These are phyloP conservation scores for Drosophila funebris DNA, from an alignment of 1,140 invertebrate genomes.

Conservation along the genomic window DNA sequence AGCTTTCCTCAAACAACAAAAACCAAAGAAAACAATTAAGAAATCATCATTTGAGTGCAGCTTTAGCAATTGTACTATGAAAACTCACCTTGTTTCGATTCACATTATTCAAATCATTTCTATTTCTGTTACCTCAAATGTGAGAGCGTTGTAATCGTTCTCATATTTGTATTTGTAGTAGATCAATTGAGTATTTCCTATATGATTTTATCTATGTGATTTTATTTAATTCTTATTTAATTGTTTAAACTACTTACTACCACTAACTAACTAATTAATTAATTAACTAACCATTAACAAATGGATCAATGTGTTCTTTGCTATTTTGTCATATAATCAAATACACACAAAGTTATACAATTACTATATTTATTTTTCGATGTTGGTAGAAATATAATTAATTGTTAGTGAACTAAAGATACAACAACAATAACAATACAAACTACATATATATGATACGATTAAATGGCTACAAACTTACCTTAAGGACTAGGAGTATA, in stretches of 20 bases:
- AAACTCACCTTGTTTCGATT: conserved; percentile 39
- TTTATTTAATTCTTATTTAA: conserved; percentile 43
- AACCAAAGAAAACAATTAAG: conserved; percentile 15
- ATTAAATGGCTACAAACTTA: conserved; percentile 38
- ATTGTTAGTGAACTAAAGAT: conserved; percentile 50
- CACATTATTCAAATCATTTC: conserved; percentile 30
- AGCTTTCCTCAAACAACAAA: conserved; percentile 60
- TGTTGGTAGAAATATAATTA: conserved; percentile 81
- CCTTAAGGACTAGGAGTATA: conserved; percentile 26
- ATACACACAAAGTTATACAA: conserved; percentile 55
- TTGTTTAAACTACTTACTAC: conserved; percentile 38
- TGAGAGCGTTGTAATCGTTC: background rate
- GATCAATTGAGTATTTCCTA: conserved; percentile 36
- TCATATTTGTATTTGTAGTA: conserved; percentile 49
- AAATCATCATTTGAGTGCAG: conserved; percentile 54
- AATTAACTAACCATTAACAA: conserved; percentile 46
- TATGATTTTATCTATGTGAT: conserved; percentile 62
- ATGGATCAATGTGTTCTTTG: conserved; percentile 77
- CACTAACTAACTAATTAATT: conserved; percentile 29
- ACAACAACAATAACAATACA: conserved; percentile 24
- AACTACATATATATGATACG: conserved; percentile 36
- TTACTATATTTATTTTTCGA: conserved; percentile 70
- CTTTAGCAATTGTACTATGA: conserved; percentile 47
- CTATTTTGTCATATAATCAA: conserved; percentile 77
- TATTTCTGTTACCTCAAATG: conserved; percentile 33